Percentiles rank a stretch among this genome's conserved stretches.
Conservation (phyloP, 2,113 vertebrate species). For the Podocnemis expansa region DNA sequence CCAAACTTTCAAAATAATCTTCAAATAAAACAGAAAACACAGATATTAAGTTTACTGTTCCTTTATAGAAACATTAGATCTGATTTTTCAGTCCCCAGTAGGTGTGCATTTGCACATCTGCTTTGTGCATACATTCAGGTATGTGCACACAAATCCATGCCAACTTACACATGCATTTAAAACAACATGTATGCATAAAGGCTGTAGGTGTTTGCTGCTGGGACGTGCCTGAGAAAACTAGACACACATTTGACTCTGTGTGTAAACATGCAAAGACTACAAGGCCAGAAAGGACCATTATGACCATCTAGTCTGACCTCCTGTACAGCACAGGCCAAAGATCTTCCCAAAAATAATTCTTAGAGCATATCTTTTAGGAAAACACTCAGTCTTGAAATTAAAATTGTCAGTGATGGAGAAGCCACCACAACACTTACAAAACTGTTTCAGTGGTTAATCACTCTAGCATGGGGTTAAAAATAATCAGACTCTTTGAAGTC, state of each 20-base stretch:
- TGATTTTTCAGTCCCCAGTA: background rate
- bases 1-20: slow-evolving; percentile 14
- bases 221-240: background rate
- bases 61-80: background rate
- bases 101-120: background rate
- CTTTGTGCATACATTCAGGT: background rate
- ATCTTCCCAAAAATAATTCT: background rate
- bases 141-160: background rate
- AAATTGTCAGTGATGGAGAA: background rate
- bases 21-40: background rate
- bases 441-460: background rate
- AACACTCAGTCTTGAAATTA: background rate
- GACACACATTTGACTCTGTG: background rate
- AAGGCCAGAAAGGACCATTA: background rate
- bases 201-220: background rate
- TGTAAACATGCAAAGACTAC: background rate
- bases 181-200: background rate
- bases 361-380: background rate
- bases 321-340: background rate
- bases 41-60: background rate
- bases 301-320: background rate
- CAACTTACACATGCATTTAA: background rate
- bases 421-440: background rate
- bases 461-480: background rate
- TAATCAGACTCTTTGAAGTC: background rate